Percentiles rank a stretch among this genome's conserved stretches.
Evolutionary conservation across 2,113 vertebrate species (phyloP).

Genomic region (Psettodes erumei): DNA sequence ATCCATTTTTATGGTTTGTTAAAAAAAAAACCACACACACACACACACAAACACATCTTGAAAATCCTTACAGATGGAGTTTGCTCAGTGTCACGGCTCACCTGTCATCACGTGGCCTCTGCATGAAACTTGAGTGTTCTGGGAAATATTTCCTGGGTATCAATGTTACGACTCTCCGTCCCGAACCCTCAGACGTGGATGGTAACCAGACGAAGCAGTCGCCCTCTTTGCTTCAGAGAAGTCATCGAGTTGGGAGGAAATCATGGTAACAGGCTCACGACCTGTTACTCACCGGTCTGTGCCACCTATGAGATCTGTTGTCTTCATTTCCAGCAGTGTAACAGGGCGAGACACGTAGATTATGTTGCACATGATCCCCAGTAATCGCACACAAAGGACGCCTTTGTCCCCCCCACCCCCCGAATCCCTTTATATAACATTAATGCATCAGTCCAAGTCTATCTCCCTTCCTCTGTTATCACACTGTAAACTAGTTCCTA

Average conservation of each 20-base stretch:
- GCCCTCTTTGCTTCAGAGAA: not conserved
- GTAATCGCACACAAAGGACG: constrained; percentile 48
- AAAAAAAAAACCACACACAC: too few species aligned
- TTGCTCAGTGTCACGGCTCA: too few species aligned
- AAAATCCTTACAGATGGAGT: not conserved
- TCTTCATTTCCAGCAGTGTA: constrained; percentile 26
- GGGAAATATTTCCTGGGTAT: too few species aligned
- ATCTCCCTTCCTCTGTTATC: constrained; percentile 15
- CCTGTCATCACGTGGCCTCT: not conserved
- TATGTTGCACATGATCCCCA: constrained; percentile 33
- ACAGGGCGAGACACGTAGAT: constrained; percentile 35
- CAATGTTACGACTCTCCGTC: too few species aligned
- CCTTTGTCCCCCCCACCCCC: constrained; percentile 52
- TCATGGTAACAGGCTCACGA: too few species aligned
- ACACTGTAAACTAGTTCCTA: constrained; percentile 35
- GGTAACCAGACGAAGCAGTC: not conserved
- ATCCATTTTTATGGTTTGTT: too few species aligned
- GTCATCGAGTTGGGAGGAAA: too few species aligned
- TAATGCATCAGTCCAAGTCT: constrained; percentile 38
- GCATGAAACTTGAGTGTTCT: not conserved
- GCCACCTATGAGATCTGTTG: constrained; percentile 20
- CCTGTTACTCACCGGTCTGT: not conserved
- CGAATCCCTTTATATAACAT: constrained; percentile 66
- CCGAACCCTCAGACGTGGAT: not conserved
- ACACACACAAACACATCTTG: too few species aligned